These are phyloP conservation scores for Amaurobius ferox DNA, from an alignment of 2,888 invertebrate genomes.

Conservation along the genomic window DNA sequence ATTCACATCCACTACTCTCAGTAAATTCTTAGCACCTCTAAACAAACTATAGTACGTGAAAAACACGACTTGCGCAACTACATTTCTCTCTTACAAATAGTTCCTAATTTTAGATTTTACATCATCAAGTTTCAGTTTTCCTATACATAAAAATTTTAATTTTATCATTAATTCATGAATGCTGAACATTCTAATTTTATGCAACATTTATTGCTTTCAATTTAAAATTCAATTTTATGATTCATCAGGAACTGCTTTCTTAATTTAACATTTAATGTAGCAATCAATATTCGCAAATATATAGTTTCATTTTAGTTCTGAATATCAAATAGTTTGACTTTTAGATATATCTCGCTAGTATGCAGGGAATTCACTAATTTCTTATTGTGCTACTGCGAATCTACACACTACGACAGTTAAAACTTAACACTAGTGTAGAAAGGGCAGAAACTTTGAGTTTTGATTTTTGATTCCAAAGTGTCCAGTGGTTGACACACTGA, in stretches of 20 bases:
- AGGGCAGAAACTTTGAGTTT: constrained; percentile 72
- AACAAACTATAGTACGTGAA: not conserved
- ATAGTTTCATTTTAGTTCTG: constrained; percentile 19
- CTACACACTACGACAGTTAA: constrained; percentile 56
- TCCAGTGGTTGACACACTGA: constrained; percentile 56
- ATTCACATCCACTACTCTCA: no score
- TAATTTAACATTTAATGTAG: not conserved
- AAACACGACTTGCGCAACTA: constrained; percentile 39
- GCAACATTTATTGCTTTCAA: constrained; percentile 45
- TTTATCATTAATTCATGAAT: not conserved
- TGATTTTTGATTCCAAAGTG: constrained; percentile 71
- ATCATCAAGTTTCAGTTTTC: not conserved
- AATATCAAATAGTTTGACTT: constrained; percentile 13
- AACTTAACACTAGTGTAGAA: constrained; percentile 72
- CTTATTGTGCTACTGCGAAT: constrained; percentile 36
- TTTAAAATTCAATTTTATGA: not conserved
- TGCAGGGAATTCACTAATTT: constrained; percentile 37
- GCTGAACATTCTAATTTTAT: constrained; percentile 17
- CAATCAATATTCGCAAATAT: not conserved
- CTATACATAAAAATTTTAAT: not conserved
- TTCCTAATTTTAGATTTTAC: no score
- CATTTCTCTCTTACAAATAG: not conserved
- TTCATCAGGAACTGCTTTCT: constrained; percentile 8
- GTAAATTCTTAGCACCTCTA: no score
- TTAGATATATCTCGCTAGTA: constrained; percentile 41